These are phyloP conservation scores for Apistogramma diplotaenia DNA, from an alignment of 2,113 vertebrate genomes.

Conservation along the genomic window DNA sequence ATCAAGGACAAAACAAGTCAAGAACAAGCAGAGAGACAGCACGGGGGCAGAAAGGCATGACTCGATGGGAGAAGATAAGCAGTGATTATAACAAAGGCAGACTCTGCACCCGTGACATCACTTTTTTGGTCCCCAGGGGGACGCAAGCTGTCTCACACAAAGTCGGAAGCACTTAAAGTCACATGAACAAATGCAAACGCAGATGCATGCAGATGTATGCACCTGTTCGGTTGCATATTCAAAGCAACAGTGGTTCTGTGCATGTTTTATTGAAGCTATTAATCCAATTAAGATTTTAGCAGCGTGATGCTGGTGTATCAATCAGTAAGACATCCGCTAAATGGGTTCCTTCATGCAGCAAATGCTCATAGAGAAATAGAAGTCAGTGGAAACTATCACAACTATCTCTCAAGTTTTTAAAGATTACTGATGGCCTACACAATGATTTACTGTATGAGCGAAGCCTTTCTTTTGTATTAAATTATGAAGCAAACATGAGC, in stretches of 20 bases:
- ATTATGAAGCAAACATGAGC: conserved; percentile 18
- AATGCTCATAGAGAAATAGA: not conserved
- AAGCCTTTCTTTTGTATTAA: not conserved
- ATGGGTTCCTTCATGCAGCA: not conserved
- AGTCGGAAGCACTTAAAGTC: conserved; percentile 45
- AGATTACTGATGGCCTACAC: not conserved
- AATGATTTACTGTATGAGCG: conserved; percentile 13
- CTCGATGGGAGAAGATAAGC: conserved; percentile 6
- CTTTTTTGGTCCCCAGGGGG: conserved; percentile 34
- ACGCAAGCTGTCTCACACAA: conserved; percentile 29
- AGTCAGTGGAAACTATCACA: too few relatives aligned
- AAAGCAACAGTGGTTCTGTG: not conserved
- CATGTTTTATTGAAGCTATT: not conserved
- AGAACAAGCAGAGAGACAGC: not conserved
- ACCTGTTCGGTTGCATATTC: not conserved
- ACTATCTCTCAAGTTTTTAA: not conserved
- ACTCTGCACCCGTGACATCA: conserved; percentile 60
- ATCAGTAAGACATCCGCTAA: not conserved
- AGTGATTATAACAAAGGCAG: conserved; percentile 56
- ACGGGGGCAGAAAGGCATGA: not conserved
- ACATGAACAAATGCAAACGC: conserved; percentile 12
- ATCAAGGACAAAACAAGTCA: conserved; percentile 1
- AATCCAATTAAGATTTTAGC: not conserved
- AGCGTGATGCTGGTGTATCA: conserved; percentile 12
- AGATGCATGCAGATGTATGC: not conserved